Base-by-base conservation (phyloP, 2,888 invertebrate genomes). In the Tridacna gigas region DNA sequence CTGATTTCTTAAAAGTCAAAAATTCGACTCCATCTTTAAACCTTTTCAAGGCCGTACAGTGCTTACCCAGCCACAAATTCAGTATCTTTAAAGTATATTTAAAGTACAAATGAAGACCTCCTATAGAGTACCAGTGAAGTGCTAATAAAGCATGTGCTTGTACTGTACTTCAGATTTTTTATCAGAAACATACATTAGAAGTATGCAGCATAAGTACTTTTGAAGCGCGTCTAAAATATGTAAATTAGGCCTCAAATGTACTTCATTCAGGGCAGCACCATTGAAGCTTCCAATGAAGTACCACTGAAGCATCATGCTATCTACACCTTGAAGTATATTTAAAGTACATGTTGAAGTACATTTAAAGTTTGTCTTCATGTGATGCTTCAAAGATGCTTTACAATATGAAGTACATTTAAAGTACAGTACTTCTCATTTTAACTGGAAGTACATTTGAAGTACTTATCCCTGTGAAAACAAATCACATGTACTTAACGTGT, bases 361-460 rank as follows among this genome's bases (percentile, higher is more conserved):
- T 37, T 37, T 37, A 37, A 37, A 37, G 37, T 37, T 37, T 37
- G 37, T 65, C 65, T 25, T 65, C 65, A 65, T 65, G 28, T 65
- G 65, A 65, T 65, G 65, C 65, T 28, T 26, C 25, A 65, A 65
- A 25, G 65, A 65, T 65, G 65, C 65, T 65, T 65, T 22, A 65
- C 65, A 26, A 65, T 65, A 26, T 65, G 65, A 28, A 65, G 65
- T 65, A 65, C 25, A 22, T 65, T 65, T 65, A 26, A 65, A 65
- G 65, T 65, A 65, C 65, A 28, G 37, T 37, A 37, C 25, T 65
- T 65, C 65, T 65, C n/a, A 61, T 65, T 65, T 65, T 26, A 26
- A 65, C 65, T 26, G 65, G 25, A 65, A 26, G 65, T 65, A 65
- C 65, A 65, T 65, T 65, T 65, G 65, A 65, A 65, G 65, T 65